Conservation (phyloP, 2,888 invertebrate genomes). For the Cetonia aurata region DNA sequence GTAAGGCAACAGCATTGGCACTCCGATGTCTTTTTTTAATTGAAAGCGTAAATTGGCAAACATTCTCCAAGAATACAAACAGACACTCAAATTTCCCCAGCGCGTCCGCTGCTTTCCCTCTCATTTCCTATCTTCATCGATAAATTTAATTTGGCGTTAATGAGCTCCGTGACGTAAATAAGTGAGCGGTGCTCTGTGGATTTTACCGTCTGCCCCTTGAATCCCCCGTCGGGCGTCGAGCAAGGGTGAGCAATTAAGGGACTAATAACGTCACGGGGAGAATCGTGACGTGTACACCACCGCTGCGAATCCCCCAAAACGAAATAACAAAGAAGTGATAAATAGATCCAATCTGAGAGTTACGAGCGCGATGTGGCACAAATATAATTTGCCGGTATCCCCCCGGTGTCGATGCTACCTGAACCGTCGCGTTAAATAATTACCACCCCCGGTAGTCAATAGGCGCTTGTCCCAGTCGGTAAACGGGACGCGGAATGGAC, state of each 20-base stretch:
- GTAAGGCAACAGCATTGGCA: too few relatives aligned
- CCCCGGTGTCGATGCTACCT: neutral
- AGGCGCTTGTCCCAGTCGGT: neutral
- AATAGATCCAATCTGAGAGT: neutral
- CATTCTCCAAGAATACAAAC: too few relatives aligned
- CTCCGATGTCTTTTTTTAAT: too few relatives aligned
- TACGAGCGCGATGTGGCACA: neutral
- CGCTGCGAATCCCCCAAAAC: neutral
- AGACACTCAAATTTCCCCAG: too few relatives aligned
- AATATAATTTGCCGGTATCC: neutral
- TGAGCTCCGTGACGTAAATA: slow-evolving; percentile 12
- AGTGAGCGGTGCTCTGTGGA: neutral
- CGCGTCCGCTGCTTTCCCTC: neutral
- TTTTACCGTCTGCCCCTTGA: neutral
- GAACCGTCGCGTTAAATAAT: slow-evolving; percentile 2
- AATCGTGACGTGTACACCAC: neutral
- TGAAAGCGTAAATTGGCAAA: too few relatives aligned
- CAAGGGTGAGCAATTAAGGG: neutral
- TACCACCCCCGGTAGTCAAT: neutral
- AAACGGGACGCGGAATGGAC: too few relatives aligned
- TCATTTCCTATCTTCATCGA: too few relatives aligned
- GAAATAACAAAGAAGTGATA: slow-evolving; percentile 17
- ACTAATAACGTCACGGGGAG: neutral
- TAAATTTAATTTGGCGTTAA: slow-evolving; percentile 12
- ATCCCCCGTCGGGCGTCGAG: neutral